These are phyloP conservation scores for Calameuta filiformis DNA, from an alignment of 2,888 invertebrate genomes.

Conservation along the genomic window DNA sequence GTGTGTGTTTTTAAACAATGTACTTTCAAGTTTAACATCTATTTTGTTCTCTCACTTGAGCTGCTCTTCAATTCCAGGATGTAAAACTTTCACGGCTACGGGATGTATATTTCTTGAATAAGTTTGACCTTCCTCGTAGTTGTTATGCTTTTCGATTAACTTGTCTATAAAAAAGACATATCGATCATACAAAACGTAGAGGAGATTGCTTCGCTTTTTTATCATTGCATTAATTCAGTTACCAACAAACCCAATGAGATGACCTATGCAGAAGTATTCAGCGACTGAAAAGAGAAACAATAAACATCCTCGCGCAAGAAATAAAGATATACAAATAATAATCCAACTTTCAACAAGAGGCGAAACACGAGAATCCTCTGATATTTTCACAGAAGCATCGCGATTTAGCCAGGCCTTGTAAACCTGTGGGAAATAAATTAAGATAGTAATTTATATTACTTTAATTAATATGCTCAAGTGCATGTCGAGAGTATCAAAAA, in stretches of 20 bases:
- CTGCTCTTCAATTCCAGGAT: constrained; percentile 61
- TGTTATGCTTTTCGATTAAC: constrained; percentile 3
- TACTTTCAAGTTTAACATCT: background rate
- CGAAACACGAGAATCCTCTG: constrained; percentile 22
- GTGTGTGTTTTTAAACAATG: background rate
- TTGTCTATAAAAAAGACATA: background rate
- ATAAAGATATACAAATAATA: background rate
- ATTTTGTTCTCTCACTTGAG: constrained; percentile 39
- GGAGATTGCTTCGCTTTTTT: background rate
- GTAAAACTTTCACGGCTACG: constrained; percentile 65
- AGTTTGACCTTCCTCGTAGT: constrained; percentile 4
- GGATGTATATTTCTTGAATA: constrained; percentile 38
- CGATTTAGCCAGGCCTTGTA: constrained; percentile 58
- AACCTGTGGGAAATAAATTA: constrained; percentile 36
- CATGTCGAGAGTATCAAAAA: too few species aligned
- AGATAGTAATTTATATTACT: background rate
- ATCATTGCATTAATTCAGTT: background rate
- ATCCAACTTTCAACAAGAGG: constrained; percentile 26
- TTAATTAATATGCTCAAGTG: too few species aligned
- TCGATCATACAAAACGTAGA: background rate
- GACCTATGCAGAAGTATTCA: constrained; percentile 38
- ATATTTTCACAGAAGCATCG: constrained; percentile 23
- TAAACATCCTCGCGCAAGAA: constrained; percentile 7
- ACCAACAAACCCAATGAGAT: constrained; percentile 16
- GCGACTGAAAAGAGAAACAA: constrained; percentile 30